Base-by-base conservation (phyloP, 2,888 invertebrate species). In the Dynastes grantii region DNA sequence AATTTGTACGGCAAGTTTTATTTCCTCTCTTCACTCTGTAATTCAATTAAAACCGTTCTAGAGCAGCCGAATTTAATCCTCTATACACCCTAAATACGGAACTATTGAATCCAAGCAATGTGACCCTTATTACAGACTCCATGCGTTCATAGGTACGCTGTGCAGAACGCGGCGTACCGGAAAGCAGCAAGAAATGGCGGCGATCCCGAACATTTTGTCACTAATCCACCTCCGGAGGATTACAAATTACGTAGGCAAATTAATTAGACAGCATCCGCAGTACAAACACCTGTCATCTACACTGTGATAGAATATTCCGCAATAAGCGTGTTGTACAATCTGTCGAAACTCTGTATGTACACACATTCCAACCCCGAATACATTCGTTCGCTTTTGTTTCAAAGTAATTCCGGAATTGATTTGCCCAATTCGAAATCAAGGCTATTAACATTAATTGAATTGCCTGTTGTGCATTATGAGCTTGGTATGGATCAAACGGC, bases 231-330 rank as follows among this genome's bases (percentile, higher is more conserved):
- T 73, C 49, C 58, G 78, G 78, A 77, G 77, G 65, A 76, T 78
- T 77, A 79, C 76, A 78, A 80, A 80, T 79, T 80, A 80, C 80
- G 80, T 79, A 79, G 79, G 76, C 79, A 79, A 81, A 81, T 81
- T 81, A 81, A 81, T 81, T 81, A 79, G 78, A 61, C 53, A 80
- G 77, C 78, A 78, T 78, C 79, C 75, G 68, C 78, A 80, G 76
- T 80, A 79, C 53, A 61, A 63, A 76, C 63, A 76, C 75, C 75
- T 76, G 63, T 64, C 75, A 76, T 76, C 61, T 51, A 40, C 75
- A 76, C 63, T 64, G 37, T 63, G 64, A 76, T 76, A 68, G 68
- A 68, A 68, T 68, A 68, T 68, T 68, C 68, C 51, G 2, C 27
- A 68, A 32, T 45, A 67, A 53, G 29, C 29, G 27, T 29, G 51